Base-by-base conservation (phyloP, 2,113 vertebrate species). In the Amphiprion percula region DNA sequence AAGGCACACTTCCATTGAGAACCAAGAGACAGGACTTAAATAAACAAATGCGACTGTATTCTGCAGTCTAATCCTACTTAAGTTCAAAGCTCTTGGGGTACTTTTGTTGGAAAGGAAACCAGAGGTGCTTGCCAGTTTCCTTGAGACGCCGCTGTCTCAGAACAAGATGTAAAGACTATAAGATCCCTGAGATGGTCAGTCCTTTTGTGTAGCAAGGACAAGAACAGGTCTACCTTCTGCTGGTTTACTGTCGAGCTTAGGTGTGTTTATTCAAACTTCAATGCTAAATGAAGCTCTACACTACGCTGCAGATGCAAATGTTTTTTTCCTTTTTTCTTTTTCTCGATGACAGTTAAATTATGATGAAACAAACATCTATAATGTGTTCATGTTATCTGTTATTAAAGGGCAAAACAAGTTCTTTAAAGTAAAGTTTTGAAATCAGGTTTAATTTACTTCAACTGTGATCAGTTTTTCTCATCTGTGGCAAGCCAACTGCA, bases 31-130 rank as follows among this genome's bases (percentile, higher is more conserved):
- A 19, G 17, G 37, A 82, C 74, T 79, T 46, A 44, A 15, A 73
- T 72, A 81, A 92, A 90, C 80, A 89, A 80, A 93, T 71, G 33
- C 56, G 66, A 55, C 69, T 81, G 49, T 58, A 64, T 74, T 75
- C 68, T 61, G 12, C 24, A 28, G 37, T 65, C 58, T 90, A 91
- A 91, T 89, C 86, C 85, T 77, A 55, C 85, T 92, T 91, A 88
- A 91, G 26, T 91, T 82, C 78, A 83, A 80, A 80, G 85, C 82
- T 88, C 86, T 58, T 60, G 68, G 77, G 80, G 55, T 74, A 60
- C 74, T 87, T 79, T 65, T 76, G 52, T 74, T 88, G 65, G 71
- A 83, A 86, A 85, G 24, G 49, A 87, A 83, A 84, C 26, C 24
- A 76, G 23, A 84, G 74, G 66, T 76, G 67, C 44, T 71, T 75